Evolutionary conservation across 2,113 vertebrate species (phyloP).

Genomic region (Eonycteris spelaea): DNA sequence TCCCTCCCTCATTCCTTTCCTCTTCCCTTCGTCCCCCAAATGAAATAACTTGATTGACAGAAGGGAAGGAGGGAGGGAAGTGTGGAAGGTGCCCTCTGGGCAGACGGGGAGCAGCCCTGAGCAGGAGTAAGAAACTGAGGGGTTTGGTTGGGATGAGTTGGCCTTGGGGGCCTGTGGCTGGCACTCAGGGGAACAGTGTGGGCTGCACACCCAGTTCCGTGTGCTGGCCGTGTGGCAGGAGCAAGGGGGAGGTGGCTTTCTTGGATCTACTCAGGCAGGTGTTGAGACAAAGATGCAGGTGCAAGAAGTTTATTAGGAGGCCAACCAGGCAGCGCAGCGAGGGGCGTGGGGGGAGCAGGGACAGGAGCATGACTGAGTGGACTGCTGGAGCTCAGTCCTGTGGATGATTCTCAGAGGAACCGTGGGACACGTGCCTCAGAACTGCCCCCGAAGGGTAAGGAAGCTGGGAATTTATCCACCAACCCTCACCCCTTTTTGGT

Average conservation of each 20-base stretch:
- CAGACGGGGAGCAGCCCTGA: too few species aligned
- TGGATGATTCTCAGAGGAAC: background rate
- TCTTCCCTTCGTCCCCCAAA: too few species aligned
- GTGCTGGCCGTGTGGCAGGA: background rate
- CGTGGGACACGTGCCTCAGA: background rate
- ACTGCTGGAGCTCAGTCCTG: background rate
- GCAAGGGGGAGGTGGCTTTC: background rate
- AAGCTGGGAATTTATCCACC: background rate
- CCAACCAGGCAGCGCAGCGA: too few species aligned
- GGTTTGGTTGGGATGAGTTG: background rate
- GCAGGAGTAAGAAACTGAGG: background rate
- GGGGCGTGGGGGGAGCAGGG: background rate
- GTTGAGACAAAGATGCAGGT: background rate
- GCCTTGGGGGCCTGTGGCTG: background rate
- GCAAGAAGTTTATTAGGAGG: background rate
- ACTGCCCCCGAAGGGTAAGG: background rate
- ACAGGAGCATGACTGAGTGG: background rate
- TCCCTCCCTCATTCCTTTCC: background rate
- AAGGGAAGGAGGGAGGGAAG: background rate
- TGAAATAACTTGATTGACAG: background rate
- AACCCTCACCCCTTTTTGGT: background rate
- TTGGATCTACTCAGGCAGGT: background rate
- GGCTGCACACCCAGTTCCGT: background rate
- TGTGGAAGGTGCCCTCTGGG: background rate
- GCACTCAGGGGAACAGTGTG: background rate